Evolutionary conservation across 2,888 invertebrate species (phyloP), one percentile per base, ranked within the genome.

Genomic region (Calameuta filiformis): DNA sequence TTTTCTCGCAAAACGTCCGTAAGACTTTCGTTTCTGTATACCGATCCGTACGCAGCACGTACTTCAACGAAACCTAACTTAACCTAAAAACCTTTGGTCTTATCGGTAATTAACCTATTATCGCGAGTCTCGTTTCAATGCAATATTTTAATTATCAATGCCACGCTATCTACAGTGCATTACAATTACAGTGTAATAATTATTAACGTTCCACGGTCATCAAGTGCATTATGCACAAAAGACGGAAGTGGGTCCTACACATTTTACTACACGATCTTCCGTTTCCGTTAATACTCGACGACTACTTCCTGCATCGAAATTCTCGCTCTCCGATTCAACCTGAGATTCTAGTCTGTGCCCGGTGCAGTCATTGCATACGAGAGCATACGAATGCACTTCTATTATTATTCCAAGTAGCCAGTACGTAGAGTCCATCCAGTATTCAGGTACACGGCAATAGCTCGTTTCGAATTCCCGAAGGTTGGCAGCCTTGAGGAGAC

Each of bases 401-500:
- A 23, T 23, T 56, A 23, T 15, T 56, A 56, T 56, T 56, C 56
- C 56, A 23, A 23, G 56, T 56, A 56, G 56, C 56, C 56, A 23
- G 9, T 56, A 56, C 56, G 23, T 56, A 56, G 9, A 56, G 56
- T 56, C 56, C 23, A 56, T 56, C 56, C 56, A 56, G 56, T 56
- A 56, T 56, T 56, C 56, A 56, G 56, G 56, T 56, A 56, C 56
- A 56, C 9, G 56, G 23, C 56, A 56, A 23, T 23, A 23, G 56
- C 23, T 56, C 56, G 15, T 71, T 71, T 34, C 71, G 71, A 71
- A 71, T 71, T 71, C 71, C 33, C 71, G 71, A 34, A 71, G 71
- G 33, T 33, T 34, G 71, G 56, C 71, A 71, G 71, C 71, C 71
- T 71, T 71, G 71, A 34, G 23, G 23, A 56, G 56, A 56, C 23